Conservation (phyloP, 1,140 invertebrate species). For the Temnothorax longispinosus region DNA sequence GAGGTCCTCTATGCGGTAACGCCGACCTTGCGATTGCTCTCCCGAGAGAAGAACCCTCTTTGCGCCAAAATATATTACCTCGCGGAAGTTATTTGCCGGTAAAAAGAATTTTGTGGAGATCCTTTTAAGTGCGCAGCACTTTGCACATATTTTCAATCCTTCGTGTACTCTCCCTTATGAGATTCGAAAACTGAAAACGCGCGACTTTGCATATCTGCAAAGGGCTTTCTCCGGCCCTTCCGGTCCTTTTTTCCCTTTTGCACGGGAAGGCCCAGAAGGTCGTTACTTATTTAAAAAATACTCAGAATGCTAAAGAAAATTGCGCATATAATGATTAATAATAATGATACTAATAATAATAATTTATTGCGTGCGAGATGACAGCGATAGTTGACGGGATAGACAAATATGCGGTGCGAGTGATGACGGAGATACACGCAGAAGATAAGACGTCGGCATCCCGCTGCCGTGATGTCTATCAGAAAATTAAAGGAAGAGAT, state of each 20-base stretch:
- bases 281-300: no score
- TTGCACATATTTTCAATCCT: no score
- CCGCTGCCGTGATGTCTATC: neutral
- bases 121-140: no score
- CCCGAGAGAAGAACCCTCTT: neutral
- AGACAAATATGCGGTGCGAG: neutral
- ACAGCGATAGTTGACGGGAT: neutral
- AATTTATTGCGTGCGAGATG: neutral
- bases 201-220: no score
- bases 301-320: no score
- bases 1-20: neutral
- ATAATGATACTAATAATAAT: neutral
- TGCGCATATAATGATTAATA: neutral
- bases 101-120: neutral
- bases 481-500: neutral
- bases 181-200: no score
- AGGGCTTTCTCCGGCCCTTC: no score
- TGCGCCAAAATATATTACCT: neutral
- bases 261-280: no score
- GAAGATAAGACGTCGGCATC: neutral
- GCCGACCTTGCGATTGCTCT: neutral
- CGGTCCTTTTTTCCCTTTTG: no score
- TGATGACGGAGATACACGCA: neutral
- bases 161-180: no score
- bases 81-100: neutral